Percentiles rank a stretch among this genome's conserved stretches.
These are phyloP conservation scores for Ranitomeya imitator DNA, from an alignment of 2,113 vertebrate species.

Conservation along the genomic window DNA sequence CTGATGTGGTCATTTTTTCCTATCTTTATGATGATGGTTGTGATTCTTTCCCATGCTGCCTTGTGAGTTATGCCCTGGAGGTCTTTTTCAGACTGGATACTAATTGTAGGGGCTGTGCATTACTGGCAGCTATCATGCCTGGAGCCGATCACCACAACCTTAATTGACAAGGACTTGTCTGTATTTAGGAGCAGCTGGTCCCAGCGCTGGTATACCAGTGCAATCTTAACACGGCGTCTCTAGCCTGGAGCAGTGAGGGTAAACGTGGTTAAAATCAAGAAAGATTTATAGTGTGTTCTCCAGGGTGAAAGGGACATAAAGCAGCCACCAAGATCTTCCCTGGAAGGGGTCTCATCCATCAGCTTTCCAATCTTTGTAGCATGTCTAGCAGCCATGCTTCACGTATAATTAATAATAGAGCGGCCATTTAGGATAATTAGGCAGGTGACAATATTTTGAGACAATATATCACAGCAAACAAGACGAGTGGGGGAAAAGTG, in stretches of 20 bases:
- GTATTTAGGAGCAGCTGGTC: slow-evolving; percentile 99
- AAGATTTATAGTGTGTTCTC: slow-evolving; percentile 97
- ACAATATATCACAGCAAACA: slow-evolving; percentile 68
- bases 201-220: slow-evolving; percentile 92
- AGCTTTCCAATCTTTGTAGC: slow-evolving; percentile 70
- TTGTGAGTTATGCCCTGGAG: slow-evolving; percentile 87
- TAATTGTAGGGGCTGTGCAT: slow-evolving; percentile 96
- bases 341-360: slow-evolving; percentile 79
- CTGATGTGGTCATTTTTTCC: slow-evolving; percentile 73
- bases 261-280: slow-evolving; percentile 94
- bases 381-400: slow-evolving; percentile 74
- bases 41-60: slow-evolving; percentile 73
- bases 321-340: slow-evolving; percentile 90
- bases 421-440: slow-evolving; percentile 80
- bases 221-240: slow-evolving; percentile 93
- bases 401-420: slow-evolving; percentile 84
- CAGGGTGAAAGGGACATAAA: slow-evolving; percentile 85
- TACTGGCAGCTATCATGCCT: slow-evolving; percentile 86
- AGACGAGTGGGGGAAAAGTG: slow-evolving; percentile 57
- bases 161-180: slow-evolving; percentile 99
- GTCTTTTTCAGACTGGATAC: slow-evolving; percentile 92
- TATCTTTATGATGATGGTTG: slow-evolving; percentile 69
- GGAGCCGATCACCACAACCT: slow-evolving; percentile 95
- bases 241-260: slow-evolving; percentile 83
- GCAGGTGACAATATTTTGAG: slow-evolving; percentile 87